These are phyloP conservation scores for Chamaetylas fuelleborni DNA, from an alignment of 2,113 vertebrate genomes.

Conservation along the genomic window DNA sequence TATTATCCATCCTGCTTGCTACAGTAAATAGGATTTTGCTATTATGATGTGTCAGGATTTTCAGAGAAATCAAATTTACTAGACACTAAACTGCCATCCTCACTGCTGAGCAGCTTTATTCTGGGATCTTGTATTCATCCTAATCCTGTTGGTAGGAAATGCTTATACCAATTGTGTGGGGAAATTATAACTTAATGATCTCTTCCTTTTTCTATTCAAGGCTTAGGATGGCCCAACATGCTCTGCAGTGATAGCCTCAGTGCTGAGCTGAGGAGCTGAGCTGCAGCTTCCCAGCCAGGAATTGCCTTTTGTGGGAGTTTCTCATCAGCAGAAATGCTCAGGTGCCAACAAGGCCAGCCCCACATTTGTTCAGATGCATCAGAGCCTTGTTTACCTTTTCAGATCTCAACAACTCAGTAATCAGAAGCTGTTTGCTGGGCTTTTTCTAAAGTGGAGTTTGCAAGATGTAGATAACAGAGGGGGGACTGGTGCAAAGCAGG, in stretches of 20 bases:
- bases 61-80: slow-evolving; percentile 81
- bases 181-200: slow-evolving; percentile 83
- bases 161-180: slow-evolving; percentile 77
- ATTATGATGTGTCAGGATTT: slow-evolving; percentile 85
- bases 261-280: slow-evolving; percentile 49
- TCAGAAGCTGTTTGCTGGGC: slow-evolving; percentile 22
- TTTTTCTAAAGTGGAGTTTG: not conserved
- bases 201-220: slow-evolving; percentile 65
- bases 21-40: slow-evolving; percentile 84
- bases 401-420: slow-evolving; percentile 12
- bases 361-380: not conserved
- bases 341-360: slow-evolving; percentile 11
- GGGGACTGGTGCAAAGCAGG: not conserved
- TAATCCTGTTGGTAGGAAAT: slow-evolving; percentile 81
- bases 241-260: slow-evolving; percentile 61
- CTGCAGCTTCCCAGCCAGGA: slow-evolving; percentile 46
- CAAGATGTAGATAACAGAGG: slow-evolving; percentile 29
- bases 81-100: slow-evolving; percentile 76
- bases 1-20: slow-evolving; percentile 79
- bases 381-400: slow-evolving; percentile 39
- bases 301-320: slow-evolving; percentile 22
- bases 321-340: not conserved
- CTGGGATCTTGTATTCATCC: slow-evolving; percentile 72
- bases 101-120: slow-evolving; percentile 79
- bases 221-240: slow-evolving; percentile 59